Evolutionary conservation across 2,113 vertebrate genomes (phyloP).

Genomic region (Capra hircus): DNA sequence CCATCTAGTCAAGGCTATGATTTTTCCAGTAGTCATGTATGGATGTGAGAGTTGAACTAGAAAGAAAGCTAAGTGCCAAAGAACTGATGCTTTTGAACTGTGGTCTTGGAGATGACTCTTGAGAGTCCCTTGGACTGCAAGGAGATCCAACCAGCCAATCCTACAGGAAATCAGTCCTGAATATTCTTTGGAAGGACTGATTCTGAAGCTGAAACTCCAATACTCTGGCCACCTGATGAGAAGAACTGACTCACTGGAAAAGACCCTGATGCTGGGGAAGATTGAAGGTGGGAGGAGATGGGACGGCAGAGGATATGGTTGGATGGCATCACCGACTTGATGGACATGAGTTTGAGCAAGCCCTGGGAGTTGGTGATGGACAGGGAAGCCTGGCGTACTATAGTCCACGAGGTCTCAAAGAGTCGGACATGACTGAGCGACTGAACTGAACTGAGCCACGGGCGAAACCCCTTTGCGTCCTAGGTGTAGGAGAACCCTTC

Average conservation of each 20-base stretch:
- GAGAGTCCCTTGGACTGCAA: not conserved
- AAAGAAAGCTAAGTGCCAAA: not conserved
- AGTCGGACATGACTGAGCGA: rapidly evolving
- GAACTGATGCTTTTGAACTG: not conserved
- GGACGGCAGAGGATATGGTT: rapidly evolving
- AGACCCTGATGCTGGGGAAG: not conserved
- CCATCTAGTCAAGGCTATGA: rapidly evolving
- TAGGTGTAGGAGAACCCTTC: too few species aligned
- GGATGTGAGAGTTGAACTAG: not conserved
- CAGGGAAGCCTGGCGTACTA: rapidly evolving
- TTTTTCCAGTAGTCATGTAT: not conserved
- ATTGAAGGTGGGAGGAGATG: not conserved
- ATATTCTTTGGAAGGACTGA: not conserved
- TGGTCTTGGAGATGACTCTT: rapidly evolving
- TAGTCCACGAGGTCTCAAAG: rapidly evolving
- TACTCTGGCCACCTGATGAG: rapidly evolving
- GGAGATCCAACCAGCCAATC: not conserved
- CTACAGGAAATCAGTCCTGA: not conserved
- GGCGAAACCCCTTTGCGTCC: rapidly evolving
- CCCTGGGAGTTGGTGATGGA: rapidly evolving
- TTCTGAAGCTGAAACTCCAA: not conserved
- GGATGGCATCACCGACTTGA: not conserved
- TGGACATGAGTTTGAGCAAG: not conserved
- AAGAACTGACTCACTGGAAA: not conserved
- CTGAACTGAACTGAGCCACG: not conserved